phyloP scores from a whole-genome alignment of 2,888 invertebrate species.

The Iselma pallidipennis region DNA sequence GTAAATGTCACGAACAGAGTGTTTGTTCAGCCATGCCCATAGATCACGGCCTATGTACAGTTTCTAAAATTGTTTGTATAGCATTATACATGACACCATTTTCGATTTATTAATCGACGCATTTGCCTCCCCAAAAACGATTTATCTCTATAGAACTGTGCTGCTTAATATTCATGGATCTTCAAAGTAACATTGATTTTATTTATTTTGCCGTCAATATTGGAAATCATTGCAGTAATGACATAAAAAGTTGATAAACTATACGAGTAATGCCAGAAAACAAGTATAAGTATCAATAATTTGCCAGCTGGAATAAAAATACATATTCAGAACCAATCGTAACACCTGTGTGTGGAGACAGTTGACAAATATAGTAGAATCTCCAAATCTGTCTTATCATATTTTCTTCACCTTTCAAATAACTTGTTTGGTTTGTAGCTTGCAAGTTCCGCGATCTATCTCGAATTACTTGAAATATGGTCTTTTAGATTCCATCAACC shows the following conservation, averaged over 20 bases:
- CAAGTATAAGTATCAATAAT: no score
- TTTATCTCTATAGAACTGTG: constrained; percentile 7
- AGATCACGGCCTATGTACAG: constrained; percentile 32
- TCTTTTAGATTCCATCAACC: not conserved
- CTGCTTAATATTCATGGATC: constrained; percentile 17
- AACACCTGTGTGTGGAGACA: no score
- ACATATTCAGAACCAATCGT: no score
- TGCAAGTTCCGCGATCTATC: not conserved
- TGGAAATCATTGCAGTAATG: no score
- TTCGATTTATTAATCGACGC: constrained; percentile 31
- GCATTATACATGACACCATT: constrained; percentile 31
- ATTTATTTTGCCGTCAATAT: not conserved
- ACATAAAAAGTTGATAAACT: no score
- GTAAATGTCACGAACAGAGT: constrained; percentile 34
- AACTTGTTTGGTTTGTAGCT: not conserved
- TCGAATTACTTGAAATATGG: not conserved
- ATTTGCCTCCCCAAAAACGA: not conserved
- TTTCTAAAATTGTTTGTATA: constrained; percentile 33
- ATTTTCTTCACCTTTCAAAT: not conserved
- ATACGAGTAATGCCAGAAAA: no score
- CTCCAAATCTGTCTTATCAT: no score
- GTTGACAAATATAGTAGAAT: no score
- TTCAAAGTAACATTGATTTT: constrained; percentile 6
- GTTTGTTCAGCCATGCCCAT: constrained; percentile 31
- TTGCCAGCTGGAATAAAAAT: no score